Base-by-base conservation (phyloP, 2,888 invertebrate genomes). In the Lithophane ornitopus region DNA sequence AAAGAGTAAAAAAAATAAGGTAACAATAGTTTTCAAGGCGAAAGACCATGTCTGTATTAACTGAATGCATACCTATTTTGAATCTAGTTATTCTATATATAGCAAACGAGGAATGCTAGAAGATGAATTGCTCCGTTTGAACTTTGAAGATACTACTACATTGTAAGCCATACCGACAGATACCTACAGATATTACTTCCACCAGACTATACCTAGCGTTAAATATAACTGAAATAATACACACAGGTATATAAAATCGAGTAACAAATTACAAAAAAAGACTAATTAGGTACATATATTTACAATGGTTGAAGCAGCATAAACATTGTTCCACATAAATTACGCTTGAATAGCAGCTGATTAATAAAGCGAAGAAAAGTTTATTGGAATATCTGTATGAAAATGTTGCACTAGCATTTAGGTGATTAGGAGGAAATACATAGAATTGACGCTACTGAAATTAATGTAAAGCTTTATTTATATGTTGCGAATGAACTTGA, bases 281-380 rank as follows among this genome's bases (percentile, higher is more conserved):
- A 85, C 76, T 87, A 81, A 85, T 87, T 78, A 79, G 80, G 58
- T 75, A 78, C 85, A 76, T 80, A 84, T 80, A 77, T 85, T 85
- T 83, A 80, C 62, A 85, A 78, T 63, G 44, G 62, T 65, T 74
- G 67, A 78, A 74, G 85, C 82, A 87, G 79, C 70, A 85, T 87
- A 87, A 90, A 85, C 84, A 87, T 82, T 86, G 86, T 82, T 74
- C n/a, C 76, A 79, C 82, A 89, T 90, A 89, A 90, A 89, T 90
- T 85, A 87, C 84, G 74, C 71, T 79, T 74, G 78, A 84, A 77
- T 85, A 85, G 70, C 87, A 85, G 76, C 74, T 90, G 89, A 89
- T 89, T 86, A 89, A 90, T 88, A 87, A 81, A 76, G 83, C 52
- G 89, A 76, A 80, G 89, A 89, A 86, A 88, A 87, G 67, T 88